These are phyloP conservation scores for Cotesia congregata DNA, from an alignment of 2,888 invertebrate species.

Conservation along the genomic window DNA sequence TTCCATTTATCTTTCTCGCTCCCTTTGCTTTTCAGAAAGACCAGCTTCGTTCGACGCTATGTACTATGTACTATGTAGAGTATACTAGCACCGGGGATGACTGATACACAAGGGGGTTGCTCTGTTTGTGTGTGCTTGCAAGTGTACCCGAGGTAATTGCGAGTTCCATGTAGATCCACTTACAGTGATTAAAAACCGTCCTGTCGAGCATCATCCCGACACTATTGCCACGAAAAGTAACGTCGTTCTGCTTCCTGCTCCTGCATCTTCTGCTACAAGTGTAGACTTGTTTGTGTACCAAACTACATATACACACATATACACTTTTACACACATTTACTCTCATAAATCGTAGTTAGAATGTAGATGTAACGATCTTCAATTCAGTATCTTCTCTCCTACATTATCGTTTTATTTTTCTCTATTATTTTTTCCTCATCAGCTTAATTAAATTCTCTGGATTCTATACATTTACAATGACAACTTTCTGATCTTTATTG, in stretches of 20 bases:
- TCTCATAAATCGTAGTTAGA: neutral
- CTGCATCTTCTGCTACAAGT: neutral
- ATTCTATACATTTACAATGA: slow-evolving; percentile 36
- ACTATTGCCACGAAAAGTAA: slow-evolving; percentile 27
- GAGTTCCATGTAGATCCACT: slow-evolving; percentile 70
- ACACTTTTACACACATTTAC: neutral
- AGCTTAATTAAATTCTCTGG: slow-evolving; percentile 55
- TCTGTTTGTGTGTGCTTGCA: slow-evolving; percentile 53
- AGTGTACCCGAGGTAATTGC: slow-evolving; percentile 67
- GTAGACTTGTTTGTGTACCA: slow-evolving; percentile 19
- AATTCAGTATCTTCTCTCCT: neutral
- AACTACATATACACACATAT: neutral
- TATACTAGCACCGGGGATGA: slow-evolving; percentile 45
- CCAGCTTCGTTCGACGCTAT: neutral
- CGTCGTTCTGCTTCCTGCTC: slow-evolving; percentile 28
- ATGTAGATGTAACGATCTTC: neutral
- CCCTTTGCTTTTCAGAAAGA: neutral
- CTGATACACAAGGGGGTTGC: slow-evolving; percentile 64
- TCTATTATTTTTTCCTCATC: slow-evolving; percentile 41
- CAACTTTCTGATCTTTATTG: slow-evolving; percentile 20
- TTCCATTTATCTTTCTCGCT: slow-evolving; percentile 30
- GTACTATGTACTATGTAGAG: neutral
- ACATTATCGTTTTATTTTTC: neutral
- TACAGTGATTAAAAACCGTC: slow-evolving; percentile 71
- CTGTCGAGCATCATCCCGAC: slow-evolving; percentile 63